Conservation (phyloP, 2,888 invertebrate species). For the Frankliniella fusca region DNA sequence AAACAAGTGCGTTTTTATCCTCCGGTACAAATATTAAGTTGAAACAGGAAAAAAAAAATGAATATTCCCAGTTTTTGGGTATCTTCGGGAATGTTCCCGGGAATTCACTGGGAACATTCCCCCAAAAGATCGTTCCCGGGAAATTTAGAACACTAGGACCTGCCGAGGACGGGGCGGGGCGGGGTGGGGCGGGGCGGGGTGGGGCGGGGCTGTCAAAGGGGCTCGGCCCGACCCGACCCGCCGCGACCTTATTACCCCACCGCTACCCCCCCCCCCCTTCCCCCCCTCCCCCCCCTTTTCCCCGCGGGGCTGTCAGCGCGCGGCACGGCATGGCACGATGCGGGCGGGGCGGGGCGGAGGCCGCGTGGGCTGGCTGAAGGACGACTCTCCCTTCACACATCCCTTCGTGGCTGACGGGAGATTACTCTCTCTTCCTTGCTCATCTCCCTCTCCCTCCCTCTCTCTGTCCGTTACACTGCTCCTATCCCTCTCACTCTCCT, state of each 20-base stretch:
- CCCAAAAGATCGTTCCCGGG: too few species aligned
- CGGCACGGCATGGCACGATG: not conserved
- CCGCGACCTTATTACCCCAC: not conserved
- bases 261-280: not conserved
- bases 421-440: not conserved
- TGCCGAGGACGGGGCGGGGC: too few species aligned
- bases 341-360: not conserved
- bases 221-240: too few species aligned
- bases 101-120: too few species aligned
- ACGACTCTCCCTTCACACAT: not conserved
- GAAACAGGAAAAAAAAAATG: too few species aligned
- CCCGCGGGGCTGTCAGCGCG: not conserved
- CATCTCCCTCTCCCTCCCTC: not conserved
- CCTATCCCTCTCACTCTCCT: not conserved
- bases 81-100: too few species aligned
- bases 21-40: too few species aligned
- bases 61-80: too few species aligned
- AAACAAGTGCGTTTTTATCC: too few species aligned
- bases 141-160: too few species aligned
- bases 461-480: not conserved
- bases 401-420: not conserved
- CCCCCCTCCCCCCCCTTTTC: not conserved
- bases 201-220: too few species aligned
- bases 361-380: not conserved
- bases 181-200: too few species aligned